These are phyloP conservation scores for Drosophila orosa DNA, from an alignment of 1,140 invertebrate genomes.

Conservation along the genomic window DNA sequence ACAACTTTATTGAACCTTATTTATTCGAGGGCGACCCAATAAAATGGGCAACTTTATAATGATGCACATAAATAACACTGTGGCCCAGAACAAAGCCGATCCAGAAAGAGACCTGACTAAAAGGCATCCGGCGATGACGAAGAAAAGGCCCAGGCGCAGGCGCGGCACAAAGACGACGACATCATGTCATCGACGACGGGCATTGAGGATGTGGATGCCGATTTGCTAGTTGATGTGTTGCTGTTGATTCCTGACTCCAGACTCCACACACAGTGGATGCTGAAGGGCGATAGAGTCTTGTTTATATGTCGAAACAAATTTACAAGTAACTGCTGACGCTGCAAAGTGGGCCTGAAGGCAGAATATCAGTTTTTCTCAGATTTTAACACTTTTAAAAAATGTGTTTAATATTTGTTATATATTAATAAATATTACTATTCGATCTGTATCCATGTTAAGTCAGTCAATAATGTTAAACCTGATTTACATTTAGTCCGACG, in stretches of 20 bases:
- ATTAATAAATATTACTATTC: neutral
- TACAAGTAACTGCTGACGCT: slow-evolving; percentile 4
- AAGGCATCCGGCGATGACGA: slow-evolving; percentile 17
- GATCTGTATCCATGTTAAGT: neutral
- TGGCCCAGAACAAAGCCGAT: slow-evolving; percentile 36
- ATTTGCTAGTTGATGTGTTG: slow-evolving; percentile 24
- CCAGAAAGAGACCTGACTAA: slow-evolving; percentile 26
- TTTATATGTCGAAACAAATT: slow-evolving; percentile 4
- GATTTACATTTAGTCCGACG: slow-evolving; percentile 42
- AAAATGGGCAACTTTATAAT: slow-evolving; percentile 82
- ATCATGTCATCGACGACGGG: slow-evolving; percentile 58
- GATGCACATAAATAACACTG: slow-evolving; percentile 74
- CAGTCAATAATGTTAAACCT: slow-evolving; percentile 38
- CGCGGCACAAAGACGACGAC: slow-evolving; percentile 43
- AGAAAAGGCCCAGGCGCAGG: slow-evolving; percentile 46
- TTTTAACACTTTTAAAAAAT: neutral
- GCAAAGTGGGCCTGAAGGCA: neutral
- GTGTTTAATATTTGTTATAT: neutral
- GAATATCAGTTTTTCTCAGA: neutral
- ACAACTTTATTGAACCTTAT: slow-evolving; percentile 81
- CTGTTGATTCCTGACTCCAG: slow-evolving; percentile 9
- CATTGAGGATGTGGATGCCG: slow-evolving; percentile 59
- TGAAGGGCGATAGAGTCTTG: neutral
- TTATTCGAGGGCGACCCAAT: slow-evolving; percentile 82
- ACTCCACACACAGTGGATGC: neutral